phyloP scores from a whole-genome alignment of 2,113 vertebrate species.

The Coryphaenoides rupestris region DNA sequence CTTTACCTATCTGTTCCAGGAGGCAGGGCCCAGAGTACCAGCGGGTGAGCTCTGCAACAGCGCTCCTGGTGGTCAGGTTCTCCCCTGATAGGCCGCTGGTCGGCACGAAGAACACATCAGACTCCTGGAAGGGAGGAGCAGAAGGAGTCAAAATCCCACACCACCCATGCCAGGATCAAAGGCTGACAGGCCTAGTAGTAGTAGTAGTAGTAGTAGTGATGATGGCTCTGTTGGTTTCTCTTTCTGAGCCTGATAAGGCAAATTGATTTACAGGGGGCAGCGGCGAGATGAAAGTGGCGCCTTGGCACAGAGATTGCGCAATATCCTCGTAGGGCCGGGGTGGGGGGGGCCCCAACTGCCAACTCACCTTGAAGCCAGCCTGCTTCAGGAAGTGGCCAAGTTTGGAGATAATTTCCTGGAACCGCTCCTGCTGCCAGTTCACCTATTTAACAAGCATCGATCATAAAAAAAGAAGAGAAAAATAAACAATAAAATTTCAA shows the following conservation, averaged over 20 bases:
- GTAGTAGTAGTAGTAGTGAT: neutral
- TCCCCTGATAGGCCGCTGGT: constrained; percentile 95
- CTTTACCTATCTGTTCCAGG: constrained; percentile 92
- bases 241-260: neutral
- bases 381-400: constrained; percentile 96
- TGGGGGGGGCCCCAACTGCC: neutral
- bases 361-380: constrained; percentile 94
- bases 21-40: constrained; percentile 94
- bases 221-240: neutral
- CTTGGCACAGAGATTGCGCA: neutral
- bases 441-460: constrained; percentile 69
- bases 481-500: no score
- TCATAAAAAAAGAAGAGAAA: neutral
- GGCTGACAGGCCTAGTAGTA: no score
- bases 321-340: neutral
- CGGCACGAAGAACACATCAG: constrained; percentile 91
- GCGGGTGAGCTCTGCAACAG: constrained; percentile 78
- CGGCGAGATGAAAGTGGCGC: neutral
- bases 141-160: neutral
- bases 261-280: neutral
- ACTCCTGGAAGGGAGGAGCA: constrained; percentile 80
- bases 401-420: constrained; percentile 88
- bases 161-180: neutral
- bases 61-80: constrained; percentile 82
- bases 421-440: constrained; percentile 93